phyloP scores from a whole-genome alignment of 2,888 invertebrate species.

The Ferrisia virgata region DNA sequence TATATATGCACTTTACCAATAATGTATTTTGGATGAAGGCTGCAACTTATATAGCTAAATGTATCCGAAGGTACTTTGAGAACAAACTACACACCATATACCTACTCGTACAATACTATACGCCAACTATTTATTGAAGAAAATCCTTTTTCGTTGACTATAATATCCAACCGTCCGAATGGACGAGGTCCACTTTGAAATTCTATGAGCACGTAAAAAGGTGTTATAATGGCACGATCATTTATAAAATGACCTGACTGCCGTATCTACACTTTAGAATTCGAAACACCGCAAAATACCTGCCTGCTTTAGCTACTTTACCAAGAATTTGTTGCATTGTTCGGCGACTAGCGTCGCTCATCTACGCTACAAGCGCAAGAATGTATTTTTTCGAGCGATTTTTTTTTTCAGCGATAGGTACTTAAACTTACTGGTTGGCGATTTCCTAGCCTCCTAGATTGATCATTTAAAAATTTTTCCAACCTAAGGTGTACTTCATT shows the following conservation, averaged over 20 bases:
- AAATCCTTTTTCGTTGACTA: neutral
- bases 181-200: constrained; percentile 10
- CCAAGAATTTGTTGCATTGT: constrained; percentile 18
- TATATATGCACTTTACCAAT: too few species aligned
- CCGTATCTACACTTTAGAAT: neutral
- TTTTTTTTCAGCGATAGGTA: neutral
- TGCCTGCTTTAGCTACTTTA: constrained; percentile 1
- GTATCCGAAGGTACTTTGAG: neutral
- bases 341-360: neutral
- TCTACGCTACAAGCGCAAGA: neutral
- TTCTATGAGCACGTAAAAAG: constrained; percentile 28
- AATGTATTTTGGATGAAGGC: too few species aligned
- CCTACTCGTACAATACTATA: neutral
- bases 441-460: too few species aligned
- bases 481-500: too few species aligned
- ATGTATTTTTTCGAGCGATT: neutral
- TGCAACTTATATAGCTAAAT: too few species aligned
- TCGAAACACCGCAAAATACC: constrained; percentile 7
- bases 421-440: neutral
- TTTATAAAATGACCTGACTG: neutral
- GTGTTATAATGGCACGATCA: constrained; percentile 16
- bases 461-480: too few species aligned
- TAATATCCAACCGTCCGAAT: constrained; percentile 23
- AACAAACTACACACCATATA: neutral
- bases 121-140: constrained; percentile 5